A percentile compares a stretch with the other conserved stretches of the same genome.
Conservation (phyloP, 2,797 vertebrate genomes). For the Notamacropus eugenii region DNA sequence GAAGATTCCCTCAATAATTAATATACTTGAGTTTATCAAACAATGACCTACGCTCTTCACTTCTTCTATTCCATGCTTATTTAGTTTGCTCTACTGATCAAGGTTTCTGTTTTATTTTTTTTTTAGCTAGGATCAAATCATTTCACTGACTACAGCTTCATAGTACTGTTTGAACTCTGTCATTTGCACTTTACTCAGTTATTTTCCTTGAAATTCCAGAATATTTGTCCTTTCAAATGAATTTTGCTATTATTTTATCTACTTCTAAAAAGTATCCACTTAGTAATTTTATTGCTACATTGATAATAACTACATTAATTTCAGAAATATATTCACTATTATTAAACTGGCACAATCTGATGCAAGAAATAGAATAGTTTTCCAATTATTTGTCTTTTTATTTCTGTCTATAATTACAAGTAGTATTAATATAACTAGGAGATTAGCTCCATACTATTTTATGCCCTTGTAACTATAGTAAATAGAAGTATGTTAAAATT, state of each 20-base stretch:
- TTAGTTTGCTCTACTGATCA: neutral
- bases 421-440: neutral
- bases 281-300: neutral
- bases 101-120: neutral
- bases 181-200: neutral
- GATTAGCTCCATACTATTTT: neutral
- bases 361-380: neutral
- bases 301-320: neutral
- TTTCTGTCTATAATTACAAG: neutral
- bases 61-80: neutral
- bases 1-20: no score
- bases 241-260: neutral
- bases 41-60: neutral
- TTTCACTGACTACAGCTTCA: neutral
- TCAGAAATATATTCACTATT: neutral
- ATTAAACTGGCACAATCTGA: neutral
- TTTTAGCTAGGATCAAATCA: neutral
- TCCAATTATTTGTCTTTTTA: neutral
- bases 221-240: neutral
- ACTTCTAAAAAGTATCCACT: neutral
- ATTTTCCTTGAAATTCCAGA: neutral
- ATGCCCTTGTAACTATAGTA: neutral
- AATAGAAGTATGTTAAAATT: neutral
- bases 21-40: neutral
- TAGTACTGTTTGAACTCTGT: neutral